Percentiles rank a stretch among this genome's conserved stretches.
These are phyloP conservation scores for Acanthopagrus latus DNA, from an alignment of 2,797 vertebrate species.

Conservation along the genomic window DNA sequence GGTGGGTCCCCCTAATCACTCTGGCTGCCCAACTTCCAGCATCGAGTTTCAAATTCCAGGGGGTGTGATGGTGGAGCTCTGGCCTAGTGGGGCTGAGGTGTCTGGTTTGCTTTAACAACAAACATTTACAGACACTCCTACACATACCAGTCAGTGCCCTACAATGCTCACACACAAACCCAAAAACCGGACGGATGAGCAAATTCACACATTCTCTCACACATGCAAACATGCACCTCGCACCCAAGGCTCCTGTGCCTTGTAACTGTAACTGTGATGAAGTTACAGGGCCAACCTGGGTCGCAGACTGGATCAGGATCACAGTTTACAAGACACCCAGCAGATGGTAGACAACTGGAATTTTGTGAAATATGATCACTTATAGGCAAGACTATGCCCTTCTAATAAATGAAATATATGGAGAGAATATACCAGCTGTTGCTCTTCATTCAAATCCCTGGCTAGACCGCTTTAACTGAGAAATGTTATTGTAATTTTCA, in stretches of 20 bases:
- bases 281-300: constrained; percentile 43
- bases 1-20: constrained; percentile 79
- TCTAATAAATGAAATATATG: constrained; percentile 64
- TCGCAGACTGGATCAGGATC: constrained; percentile 50
- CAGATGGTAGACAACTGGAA: constrained; percentile 67
- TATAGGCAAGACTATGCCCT: constrained; percentile 50
- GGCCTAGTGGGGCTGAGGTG: constrained; percentile 68
- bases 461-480: constrained; percentile 26
- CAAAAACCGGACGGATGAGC: constrained; percentile 44
- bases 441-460: constrained; percentile 35
- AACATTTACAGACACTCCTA: constrained; percentile 70
- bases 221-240: constrained; percentile 32
- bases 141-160: constrained; percentile 45
- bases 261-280: constrained; percentile 43
- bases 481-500: no score
- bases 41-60: constrained; percentile 79
- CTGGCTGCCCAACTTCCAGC: constrained; percentile 74
- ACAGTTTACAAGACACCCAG: constrained; percentile 58
- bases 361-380: constrained; percentile 69
- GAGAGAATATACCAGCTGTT: constrained; percentile 67
- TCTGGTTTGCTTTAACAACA: constrained; percentile 76
- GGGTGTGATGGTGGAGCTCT: constrained; percentile 59
- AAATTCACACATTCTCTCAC: constrained; percentile 45
- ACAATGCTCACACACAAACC: constrained; percentile 38
- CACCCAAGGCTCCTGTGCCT: constrained; percentile 18